Evolutionary conservation across 2,797 vertebrate species (phyloP).

Genomic region (Margarornis squamiger): DNA sequence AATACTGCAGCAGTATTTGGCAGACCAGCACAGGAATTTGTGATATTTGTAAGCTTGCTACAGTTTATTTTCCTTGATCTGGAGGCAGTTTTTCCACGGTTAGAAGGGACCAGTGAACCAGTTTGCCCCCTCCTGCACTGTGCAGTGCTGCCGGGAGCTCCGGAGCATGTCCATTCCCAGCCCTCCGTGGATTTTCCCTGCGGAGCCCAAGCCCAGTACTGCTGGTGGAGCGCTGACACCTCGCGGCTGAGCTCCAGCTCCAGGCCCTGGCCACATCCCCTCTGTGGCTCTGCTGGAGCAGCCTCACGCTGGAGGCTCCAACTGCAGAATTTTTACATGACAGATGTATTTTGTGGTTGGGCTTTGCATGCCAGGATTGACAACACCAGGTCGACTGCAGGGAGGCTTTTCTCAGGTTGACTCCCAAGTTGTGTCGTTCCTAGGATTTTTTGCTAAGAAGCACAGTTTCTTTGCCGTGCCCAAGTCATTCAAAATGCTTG

Average conservation of each 20-base stretch:
- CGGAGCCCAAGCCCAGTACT: accelerated
- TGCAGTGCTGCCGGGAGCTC: background rate
- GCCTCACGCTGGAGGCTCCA: background rate
- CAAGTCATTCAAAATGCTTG: background rate
- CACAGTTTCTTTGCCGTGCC: background rate
- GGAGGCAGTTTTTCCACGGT: background rate
- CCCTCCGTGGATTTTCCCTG: accelerated
- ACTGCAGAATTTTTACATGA: background rate
- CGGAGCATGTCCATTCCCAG: accelerated
- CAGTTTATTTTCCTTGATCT: slow-evolving; percentile 5
- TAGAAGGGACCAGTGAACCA: background rate
- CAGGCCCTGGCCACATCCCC: accelerated
- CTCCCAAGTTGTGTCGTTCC: accelerated
- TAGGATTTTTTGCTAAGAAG: background rate
- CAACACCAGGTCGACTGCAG: background rate
- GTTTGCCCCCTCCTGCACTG: accelerated
- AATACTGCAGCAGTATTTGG: background rate
- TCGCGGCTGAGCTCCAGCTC: background rate
- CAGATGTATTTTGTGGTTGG: background rate
- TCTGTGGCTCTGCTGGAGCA: background rate
- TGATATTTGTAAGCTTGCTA: background rate
- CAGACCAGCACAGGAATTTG: background rate
- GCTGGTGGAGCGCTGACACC: slow-evolving; percentile 1
- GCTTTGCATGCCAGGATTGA: background rate
- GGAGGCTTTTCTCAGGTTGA: background rate